Conservation (phyloP, 2,797 vertebrate species). For the Acanthurus lineatus region DNA sequence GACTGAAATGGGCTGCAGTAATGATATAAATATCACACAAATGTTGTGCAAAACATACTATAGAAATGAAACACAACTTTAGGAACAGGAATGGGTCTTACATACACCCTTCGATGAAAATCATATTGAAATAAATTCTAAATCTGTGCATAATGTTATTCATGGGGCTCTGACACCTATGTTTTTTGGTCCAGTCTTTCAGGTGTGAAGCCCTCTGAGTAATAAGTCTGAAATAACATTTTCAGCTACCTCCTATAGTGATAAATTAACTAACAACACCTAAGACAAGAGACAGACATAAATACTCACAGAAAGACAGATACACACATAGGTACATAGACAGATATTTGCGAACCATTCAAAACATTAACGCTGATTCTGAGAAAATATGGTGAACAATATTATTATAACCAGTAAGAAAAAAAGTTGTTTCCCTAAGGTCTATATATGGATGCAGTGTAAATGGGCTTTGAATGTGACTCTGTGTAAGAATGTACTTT, state of each 20-base stretch:
- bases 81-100: no score
- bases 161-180: no score
- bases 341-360: not conserved
- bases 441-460: not conserved
- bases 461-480: not conserved
- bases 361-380: not conserved
- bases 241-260: no score
- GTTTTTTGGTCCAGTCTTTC: no score
- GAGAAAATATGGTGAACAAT: not conserved
- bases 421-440: not conserved
- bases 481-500: not conserved
- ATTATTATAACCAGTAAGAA: not conserved
- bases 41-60: not conserved
- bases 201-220: no score
- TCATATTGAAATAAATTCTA: conserved; percentile 2
- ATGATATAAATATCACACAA: not conserved
- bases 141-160: not conserved
- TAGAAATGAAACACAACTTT: not conserved
- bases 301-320: no score
- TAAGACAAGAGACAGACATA: no score
- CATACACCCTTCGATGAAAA: no score
- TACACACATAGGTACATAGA: no score
- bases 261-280: no score
- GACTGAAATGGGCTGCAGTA: not conserved
- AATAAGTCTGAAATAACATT: no score